These are phyloP conservation scores for Amblyjoppa proteus DNA, from an alignment of 2,888 invertebrate species.

Conservation along the genomic window DNA sequence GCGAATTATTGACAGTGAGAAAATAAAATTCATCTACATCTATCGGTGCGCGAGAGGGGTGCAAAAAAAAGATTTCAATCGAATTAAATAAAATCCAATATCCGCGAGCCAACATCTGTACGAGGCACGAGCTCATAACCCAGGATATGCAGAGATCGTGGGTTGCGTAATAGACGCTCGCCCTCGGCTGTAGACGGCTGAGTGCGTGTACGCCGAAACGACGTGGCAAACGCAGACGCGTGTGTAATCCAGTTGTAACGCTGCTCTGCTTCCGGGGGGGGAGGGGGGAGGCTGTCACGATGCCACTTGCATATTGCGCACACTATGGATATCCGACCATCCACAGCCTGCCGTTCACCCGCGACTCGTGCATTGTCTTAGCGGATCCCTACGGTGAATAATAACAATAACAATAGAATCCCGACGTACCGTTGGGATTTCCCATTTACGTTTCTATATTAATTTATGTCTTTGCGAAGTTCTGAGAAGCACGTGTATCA, in stretches of 20 bases:
- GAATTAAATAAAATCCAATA: background rate
- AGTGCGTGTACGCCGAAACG: conserved; percentile 15
- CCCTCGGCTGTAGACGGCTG: background rate
- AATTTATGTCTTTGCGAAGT: background rate
- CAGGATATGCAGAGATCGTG: background rate
- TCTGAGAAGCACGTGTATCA: background rate
- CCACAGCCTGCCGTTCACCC: conserved; percentile 33
- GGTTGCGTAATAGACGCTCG: background rate
- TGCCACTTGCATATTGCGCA: conserved; percentile 16
- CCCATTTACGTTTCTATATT: background rate
- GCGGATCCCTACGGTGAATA: conserved; percentile 53
- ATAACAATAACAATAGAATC: conserved; percentile 43
- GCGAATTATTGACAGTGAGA: no score
- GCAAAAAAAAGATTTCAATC: background rate
- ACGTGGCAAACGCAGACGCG: conserved; percentile 31
- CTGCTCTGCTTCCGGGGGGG: conserved; percentile 26
- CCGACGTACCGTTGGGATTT: conserved; percentile 35
- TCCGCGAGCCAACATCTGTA: background rate
- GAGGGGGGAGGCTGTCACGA: conserved; percentile 54
- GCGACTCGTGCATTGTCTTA: conserved; percentile 56
- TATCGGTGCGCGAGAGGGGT: no score
- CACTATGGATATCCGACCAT: conserved; percentile 33
- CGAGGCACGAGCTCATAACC: background rate
- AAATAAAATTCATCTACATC: no score
- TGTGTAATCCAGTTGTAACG: conserved; percentile 25